phyloP scores from a whole-genome alignment of 2,797 vertebrate genomes.

The Artibeus lituratus region DNA sequence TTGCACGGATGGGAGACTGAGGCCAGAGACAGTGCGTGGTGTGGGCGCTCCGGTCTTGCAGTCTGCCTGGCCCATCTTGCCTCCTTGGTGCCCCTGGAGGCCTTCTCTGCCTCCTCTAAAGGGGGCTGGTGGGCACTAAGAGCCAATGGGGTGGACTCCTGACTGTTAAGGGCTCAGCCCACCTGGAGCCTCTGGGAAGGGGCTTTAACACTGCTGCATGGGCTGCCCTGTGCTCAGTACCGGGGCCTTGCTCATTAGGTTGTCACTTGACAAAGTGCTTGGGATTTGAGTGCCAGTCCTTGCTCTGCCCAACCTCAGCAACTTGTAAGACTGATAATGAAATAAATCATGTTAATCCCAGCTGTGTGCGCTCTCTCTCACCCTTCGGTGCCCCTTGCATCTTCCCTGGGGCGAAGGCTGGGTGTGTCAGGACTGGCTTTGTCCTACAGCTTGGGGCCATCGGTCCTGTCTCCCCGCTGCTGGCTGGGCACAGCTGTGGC shows the following conservation, averaged over 20 bases:
- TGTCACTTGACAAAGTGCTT: conserved; percentile 14
- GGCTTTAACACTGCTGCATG: background rate
- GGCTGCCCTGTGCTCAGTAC: conserved; percentile 41
- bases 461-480: conserved; percentile 73
- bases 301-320: conserved; percentile 24
- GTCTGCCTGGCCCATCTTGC: background rate
- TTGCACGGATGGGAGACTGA: background rate
- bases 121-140: background rate
- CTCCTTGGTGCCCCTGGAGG: conserved; percentile 24
- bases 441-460: conserved; percentile 69
- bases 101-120: background rate
- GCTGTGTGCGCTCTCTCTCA: conserved; percentile 51
- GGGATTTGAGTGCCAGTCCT: conserved; percentile 47
- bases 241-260: conserved; percentile 48
- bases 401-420: background rate
- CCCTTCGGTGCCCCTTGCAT: conserved; percentile 10
- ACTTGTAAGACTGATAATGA: conserved; percentile 61
- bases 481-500: conserved; percentile 68
- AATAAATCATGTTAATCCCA: conserved; percentile 74
- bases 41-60: background rate
- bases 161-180: background rate
- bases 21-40: background rate
- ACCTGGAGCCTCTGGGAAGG: background rate
- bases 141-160: background rate
- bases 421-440: conserved; percentile 57